Base-by-base conservation (phyloP, 1,140 invertebrate species). In the Lordiphosa clarofinis region DNA sequence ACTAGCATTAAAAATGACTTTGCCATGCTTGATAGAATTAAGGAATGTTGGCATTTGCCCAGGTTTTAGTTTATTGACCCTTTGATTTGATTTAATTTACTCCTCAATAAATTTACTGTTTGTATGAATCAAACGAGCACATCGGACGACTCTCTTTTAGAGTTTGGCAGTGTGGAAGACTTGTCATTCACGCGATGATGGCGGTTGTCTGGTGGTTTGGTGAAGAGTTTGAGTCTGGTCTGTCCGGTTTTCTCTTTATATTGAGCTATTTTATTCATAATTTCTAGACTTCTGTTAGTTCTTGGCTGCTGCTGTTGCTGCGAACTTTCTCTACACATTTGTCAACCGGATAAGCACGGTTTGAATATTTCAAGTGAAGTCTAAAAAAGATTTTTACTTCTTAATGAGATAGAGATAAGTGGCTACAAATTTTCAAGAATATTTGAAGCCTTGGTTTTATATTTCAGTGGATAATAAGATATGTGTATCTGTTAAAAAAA, bases 191-290 rank as follows among this genome's bases (percentile, higher is more conserved):
- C 15, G n/a, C 5, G 24, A 28, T 28, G 24, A 6, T 28, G 24
- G 6, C 24, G 24, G 24, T 28, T 21, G 12, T 56, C 61, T 56
- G 38, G 38, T 56, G 38, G 38, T 57, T 63, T 42, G 39, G 50
- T 57, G 19, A 57, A 15, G 53, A 31, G 28, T 31, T 55, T 39
- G 55, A 39, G 64, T 44, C 42, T 49, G 61, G 31, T 81, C 58
- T 59, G 72, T 68, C 62, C 67, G 73, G 76, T 82, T 81, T 81
- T 75, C 70, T 43, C 44, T 56, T 55, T 81, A 73, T 63, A 68
- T 74, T 59, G 61, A 71, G 58, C 48, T 58, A 44, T 68, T 72
- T 82, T 81, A 81, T 81, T 81, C 76, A 82, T 82, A 82, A 82
- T 82, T 82, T 61, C 55, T 50, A 56, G 71, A 50, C 36, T 75